These are phyloP conservation scores for Rhagologus leucostigma DNA, from an alignment of 2,113 vertebrate species.

Conservation along the genomic window DNA sequence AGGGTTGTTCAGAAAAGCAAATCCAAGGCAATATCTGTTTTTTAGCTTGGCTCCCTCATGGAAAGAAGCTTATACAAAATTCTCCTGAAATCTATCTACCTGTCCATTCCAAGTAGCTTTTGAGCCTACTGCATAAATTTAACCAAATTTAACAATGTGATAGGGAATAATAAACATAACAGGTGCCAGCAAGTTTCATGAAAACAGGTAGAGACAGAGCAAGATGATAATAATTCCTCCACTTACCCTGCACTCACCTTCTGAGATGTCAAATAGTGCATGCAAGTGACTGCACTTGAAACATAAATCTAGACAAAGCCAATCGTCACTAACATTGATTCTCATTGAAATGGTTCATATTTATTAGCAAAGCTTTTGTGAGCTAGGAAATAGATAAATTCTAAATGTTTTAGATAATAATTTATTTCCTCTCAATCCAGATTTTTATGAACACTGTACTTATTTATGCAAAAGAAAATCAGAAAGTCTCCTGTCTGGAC, in stretches of 20 bases:
- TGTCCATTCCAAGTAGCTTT: background rate
- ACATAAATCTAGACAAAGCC: background rate
- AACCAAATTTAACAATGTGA: background rate
- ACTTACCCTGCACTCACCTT: background rate
- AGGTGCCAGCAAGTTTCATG: background rate
- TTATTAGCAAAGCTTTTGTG: background rate
- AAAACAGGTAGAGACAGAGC: background rate
- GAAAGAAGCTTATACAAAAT: background rate
- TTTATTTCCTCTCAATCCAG: background rate
- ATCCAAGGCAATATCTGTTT: background rate
- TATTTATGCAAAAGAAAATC: slow-evolving; percentile 25
- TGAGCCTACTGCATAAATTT: background rate
- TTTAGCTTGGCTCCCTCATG: background rate
- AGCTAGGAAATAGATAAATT: background rate
- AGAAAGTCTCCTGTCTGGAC: background rate
- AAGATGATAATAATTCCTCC: background rate
- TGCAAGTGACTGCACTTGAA: background rate
- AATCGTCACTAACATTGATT: background rate
- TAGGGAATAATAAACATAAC: background rate
- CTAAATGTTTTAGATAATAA: background rate
- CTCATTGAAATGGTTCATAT: background rate
- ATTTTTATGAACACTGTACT: background rate
- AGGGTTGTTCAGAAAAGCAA: background rate
- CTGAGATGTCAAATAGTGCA: background rate
- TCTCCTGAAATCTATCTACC: background rate